Evolutionary conservation across 2,113 vertebrate genomes (phyloP).

Genomic region (Caloenas nicobarica): DNA sequence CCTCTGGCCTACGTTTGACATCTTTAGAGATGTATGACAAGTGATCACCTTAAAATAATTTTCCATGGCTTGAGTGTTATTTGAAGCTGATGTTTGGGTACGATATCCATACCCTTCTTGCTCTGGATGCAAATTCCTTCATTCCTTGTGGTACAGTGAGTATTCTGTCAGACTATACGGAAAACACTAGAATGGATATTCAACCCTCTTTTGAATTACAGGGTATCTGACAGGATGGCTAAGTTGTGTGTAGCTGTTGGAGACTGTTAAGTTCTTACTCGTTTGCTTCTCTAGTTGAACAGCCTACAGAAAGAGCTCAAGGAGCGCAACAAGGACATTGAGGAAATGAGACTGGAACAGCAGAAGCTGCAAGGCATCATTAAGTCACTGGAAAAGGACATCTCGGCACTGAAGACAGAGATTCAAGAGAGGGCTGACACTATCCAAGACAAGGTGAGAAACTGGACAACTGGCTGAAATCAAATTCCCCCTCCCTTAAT

Average conservation of each 20-base stretch:
- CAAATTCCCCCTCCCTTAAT: background rate
- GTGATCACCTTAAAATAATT: background rate
- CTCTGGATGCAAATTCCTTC: background rate
- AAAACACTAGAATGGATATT: background rate
- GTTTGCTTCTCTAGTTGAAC: slow-evolving; percentile 74
- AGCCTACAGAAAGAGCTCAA: slow-evolving; percentile 87
- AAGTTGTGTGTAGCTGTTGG: background rate
- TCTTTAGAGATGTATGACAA: background rate
- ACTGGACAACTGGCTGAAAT: background rate
- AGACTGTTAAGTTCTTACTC: background rate
- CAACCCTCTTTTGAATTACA: background rate
- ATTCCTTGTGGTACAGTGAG: background rate
- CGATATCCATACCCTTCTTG: background rate
- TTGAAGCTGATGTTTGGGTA: background rate
- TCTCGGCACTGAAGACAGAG: slow-evolving; percentile 82
- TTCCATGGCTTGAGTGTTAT: background rate
- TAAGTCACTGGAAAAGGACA: slow-evolving; percentile 86
- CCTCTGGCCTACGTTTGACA: background rate
- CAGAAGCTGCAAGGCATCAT: slow-evolving; percentile 83
- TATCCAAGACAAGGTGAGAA: slow-evolving; percentile 87
- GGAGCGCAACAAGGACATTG: slow-evolving; percentile 75
- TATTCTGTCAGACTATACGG: background rate
- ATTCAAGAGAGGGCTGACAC: slow-evolving; percentile 84
- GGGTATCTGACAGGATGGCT: background rate
- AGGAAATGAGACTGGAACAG: slow-evolving; percentile 80